Percentiles rank a stretch among this genome's conserved stretches.
Conservation (phyloP, 1,140 invertebrate genomes). For the Hylyphantes graminicola region DNA sequence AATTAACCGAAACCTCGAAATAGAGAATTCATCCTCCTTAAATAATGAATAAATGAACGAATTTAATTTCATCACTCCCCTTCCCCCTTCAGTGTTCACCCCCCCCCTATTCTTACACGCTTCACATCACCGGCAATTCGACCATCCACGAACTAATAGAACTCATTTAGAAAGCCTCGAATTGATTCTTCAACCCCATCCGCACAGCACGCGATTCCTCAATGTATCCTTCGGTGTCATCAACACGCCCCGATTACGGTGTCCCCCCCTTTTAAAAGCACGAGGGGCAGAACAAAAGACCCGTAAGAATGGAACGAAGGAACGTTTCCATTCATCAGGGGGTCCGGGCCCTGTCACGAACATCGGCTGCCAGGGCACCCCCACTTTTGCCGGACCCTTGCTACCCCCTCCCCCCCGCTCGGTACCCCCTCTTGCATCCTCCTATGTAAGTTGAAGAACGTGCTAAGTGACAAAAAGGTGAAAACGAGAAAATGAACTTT, state of each 20-base stretch:
- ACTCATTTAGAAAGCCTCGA: too few relatives aligned
- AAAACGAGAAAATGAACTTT: too few relatives aligned
- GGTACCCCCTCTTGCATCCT: not conserved
- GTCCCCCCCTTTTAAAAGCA: constrained; percentile 26
- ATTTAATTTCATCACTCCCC: too few relatives aligned
- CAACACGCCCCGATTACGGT: constrained; percentile 24
- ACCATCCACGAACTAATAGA: too few relatives aligned
- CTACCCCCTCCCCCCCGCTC: constrained; percentile 6
- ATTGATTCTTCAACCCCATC: constrained; percentile 10
- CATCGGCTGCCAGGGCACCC: constrained; percentile 29
- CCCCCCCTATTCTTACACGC: too few relatives aligned
- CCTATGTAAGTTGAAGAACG: too few relatives aligned
- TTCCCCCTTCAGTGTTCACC: too few relatives aligned
- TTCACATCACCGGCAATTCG: too few relatives aligned
- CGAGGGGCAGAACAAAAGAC: constrained; percentile 55
- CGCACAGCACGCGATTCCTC: not conserved
- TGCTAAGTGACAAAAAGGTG: too few relatives aligned
- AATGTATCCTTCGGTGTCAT: constrained; percentile 27
- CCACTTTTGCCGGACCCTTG: constrained; percentile 19
- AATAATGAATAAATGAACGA: too few relatives aligned
- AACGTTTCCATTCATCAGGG: constrained; percentile 59
- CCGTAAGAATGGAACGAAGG: constrained; percentile 48
- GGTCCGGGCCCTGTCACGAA: constrained; percentile 45
- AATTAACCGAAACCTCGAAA: too few relatives aligned
- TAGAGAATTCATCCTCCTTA: too few relatives aligned